Base-by-base conservation (phyloP, 2,113 vertebrate species). In the Rhombomys opimus region DNA sequence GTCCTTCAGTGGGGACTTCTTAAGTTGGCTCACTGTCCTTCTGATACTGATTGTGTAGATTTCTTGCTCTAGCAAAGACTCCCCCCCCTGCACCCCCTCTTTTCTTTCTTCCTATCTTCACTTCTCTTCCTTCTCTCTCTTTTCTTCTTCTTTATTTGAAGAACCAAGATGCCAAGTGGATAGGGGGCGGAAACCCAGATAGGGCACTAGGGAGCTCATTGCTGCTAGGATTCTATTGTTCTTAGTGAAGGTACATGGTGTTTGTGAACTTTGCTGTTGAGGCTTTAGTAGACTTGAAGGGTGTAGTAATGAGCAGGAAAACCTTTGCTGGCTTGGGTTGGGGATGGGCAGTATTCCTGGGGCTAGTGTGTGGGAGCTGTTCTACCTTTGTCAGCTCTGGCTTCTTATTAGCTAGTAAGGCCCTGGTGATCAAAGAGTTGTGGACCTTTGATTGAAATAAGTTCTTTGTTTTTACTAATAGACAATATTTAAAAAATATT, bases 401-500 rank as follows among this genome's bases (percentile, higher is more conserved):
- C 13, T 50, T 20, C 35, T 91, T 30, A 30, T 27, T 77, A 25
- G 61, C 32, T 54, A 65, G 77, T 81, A 23, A 18, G 20, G 8
- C 46, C 5, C 25, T 70, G 12, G 17, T 91, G 25, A 46, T 57
- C 25, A 59, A 38, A 15, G 30, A 84, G 7, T 57, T 65, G 59
- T 17, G 17, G 10, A 54, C 41, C 61, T 93, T 86, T 12, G 2
- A 14, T 86, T 86, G 86, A 63, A 92, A 91, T 87, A 13, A 67
- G 54, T 59, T 88, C 14, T 27, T 70, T 11, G 7, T 41, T 76
- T 93, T 87, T 94, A n/a, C 67, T 92, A 38, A 54, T 67, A 82
- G 30, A 65, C 35, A 84, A 3, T 23, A 91, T 90, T 88, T 95
- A 80, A 54, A 95, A 90, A 38, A 81, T 15, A 52, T 75, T 93